Conservation (phyloP, 1,140 invertebrate species). For the Drosophila grimshawi region DNA sequence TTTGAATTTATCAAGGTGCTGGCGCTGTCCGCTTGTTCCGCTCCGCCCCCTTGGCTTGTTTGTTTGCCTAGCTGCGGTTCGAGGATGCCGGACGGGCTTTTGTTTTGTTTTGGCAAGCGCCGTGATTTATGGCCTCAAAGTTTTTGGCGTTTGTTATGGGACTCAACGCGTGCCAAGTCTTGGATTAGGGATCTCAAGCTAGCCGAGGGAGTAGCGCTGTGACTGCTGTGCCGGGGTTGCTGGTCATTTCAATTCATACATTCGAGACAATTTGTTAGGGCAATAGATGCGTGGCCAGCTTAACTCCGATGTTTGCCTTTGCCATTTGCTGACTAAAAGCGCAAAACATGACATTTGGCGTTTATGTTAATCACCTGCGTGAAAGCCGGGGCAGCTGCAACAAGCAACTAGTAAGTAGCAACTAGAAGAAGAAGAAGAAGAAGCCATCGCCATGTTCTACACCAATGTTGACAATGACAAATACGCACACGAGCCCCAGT, state of each 20-base stretch:
- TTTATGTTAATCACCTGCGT: slow-evolving; percentile 84
- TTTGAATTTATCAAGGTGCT: slow-evolving; percentile 82
- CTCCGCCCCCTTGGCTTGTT: slow-evolving; percentile 32
- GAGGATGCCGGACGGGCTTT: slow-evolving; percentile 24
- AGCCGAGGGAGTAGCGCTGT: too few relatives aligned
- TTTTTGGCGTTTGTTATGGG: slow-evolving; percentile 58
- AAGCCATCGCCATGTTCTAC: slow-evolving; percentile 65
- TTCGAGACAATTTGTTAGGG: slow-evolving; percentile 63
- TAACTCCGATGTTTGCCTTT: slow-evolving; percentile 15
- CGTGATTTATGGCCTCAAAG: slow-evolving; percentile 77
- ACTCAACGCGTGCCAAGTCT: slow-evolving; percentile 68
- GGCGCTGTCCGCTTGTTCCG: slow-evolving; percentile 24
- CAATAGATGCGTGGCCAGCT: slow-evolving; percentile 49
- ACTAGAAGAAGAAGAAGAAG: slow-evolving; percentile 21
- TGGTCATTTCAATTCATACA: slow-evolving; percentile 53
- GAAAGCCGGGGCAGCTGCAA: slow-evolving; percentile 78
- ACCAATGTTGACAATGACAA: slow-evolving; percentile 84
- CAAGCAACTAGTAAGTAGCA: background rate
- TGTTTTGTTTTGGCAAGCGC: slow-evolving; percentile 65
- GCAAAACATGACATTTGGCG: slow-evolving; percentile 83
- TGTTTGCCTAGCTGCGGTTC: slow-evolving; percentile 74
- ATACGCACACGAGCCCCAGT: slow-evolving; percentile 71
- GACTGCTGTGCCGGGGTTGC: slow-evolving; percentile 15
- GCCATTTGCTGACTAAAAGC: slow-evolving; percentile 44
- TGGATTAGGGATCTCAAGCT: slow-evolving; percentile 43